Base-by-base conservation (phyloP, 1,140 invertebrate species). In the Bombus superbus region DNA sequence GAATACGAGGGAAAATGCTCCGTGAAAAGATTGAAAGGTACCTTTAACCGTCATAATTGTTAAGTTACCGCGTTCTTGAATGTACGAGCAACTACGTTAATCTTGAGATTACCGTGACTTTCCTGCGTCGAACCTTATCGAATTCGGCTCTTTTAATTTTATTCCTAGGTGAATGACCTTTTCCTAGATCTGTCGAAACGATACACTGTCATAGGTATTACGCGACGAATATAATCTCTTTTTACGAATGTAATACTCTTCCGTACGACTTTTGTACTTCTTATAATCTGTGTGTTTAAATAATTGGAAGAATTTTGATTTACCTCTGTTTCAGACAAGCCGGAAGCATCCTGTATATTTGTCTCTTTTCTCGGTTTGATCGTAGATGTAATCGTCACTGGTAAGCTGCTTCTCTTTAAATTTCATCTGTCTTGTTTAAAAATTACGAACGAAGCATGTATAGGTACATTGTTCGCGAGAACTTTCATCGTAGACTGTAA, bases 261-360 rank as follows among this genome's bases (percentile, higher is more conserved):
- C 15, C 47, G 5, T 47, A 18, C 44, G 44, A 18, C 18, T 22
- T 18, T 6, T 53, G 47, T 22, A 53, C 15, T 2, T 18, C 47
- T 62, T 28, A 5, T n/a, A 28, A 62, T n/a, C 6, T 9, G 3
- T n/a, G 8, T 68, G 1, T 10, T 68, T 1, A 35, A 22, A 32
- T 9, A 4, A 15, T 68, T 28, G 11, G 3, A 72, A 22, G 3
- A 72, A 81, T 64, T 44, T 81, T n/a, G 38, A 64, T 74, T 57
- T 47, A 11, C 18, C 10, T 32, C 18, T 81, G 38, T 72, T 81
- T 32, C 44, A 81, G 79, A 81, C 25, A 57, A 81, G 38, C 38
- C 38, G 13, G 2, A 18, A 81, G 38, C 66, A 38, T 71, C 53
- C 28, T 28, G 22, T 15, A 5, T 22, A 42, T 35, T 47, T 53